Base-by-base conservation (phyloP, 2,888 invertebrate genomes). In the Tuta absoluta region DNA sequence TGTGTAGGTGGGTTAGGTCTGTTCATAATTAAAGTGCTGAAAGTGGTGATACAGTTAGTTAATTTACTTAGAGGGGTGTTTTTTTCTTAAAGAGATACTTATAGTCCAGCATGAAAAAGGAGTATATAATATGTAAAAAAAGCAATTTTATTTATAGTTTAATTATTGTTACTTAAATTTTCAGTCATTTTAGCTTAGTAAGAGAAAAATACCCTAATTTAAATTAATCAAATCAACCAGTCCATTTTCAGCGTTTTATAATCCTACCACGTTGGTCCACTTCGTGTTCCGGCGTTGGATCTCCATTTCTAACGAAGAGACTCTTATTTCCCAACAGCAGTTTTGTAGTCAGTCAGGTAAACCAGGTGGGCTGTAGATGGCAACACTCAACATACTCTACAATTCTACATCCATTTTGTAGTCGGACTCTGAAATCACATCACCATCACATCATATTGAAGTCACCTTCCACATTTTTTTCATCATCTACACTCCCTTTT, bases 361-460 rank as follows among this genome's bases (percentile, higher is more conserved):
- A 53, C 5, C 74, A 79, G 79, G 77, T 77, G 75, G 78, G 79
- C 60, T 58, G 62, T 58, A 59, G 59, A 45, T 59, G 33, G 11
- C 33, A 33, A 8, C 33, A 33, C 33, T 33, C 33, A 8, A 8
- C 33, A 33, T 8, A 45, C 24, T 58, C 58, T 58, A 58, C 58
- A 58, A n/a, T n/a, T n/a, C n/a, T n/a, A n/a, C n/a, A n/a, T n/a
- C n/a, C n/a, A n/a, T 56, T 24, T n/a, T 33, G 56, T 56, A 28
- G 28, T 33, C 28, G 56, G 56, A 28, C 1, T 28, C 33, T n/a
- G 45, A 45, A n/a, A n/a, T 45, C 24, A n/a, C n/a, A n/a, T n/a
- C n/a, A n/a, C n/a, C n/a, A n/a, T n/a, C n/a, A n/a, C n/a, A n/a
- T n/a, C n/a, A 33, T 33, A 33, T 33, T 33, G 33, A 7, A 10